Evolutionary conservation across 2,797 vertebrate species (phyloP).

Genomic region (Dryobates pubescens): DNA sequence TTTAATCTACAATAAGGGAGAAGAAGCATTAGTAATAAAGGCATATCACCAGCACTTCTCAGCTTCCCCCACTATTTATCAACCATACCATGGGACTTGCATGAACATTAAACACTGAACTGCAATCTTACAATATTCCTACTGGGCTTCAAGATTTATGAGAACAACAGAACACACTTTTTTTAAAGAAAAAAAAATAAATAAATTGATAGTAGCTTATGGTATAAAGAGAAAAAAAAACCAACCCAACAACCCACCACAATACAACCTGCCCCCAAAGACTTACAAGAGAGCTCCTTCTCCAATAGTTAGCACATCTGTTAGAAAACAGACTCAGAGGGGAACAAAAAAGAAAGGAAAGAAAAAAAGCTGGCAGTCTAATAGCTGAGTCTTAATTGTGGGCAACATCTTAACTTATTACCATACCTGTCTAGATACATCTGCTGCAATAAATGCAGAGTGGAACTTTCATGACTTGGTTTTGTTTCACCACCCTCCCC

Average conservation of each 20-base stretch:
- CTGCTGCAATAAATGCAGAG: constrained; percentile 35
- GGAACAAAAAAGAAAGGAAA: neutral
- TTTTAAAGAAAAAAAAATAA: neutral
- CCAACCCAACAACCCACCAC: neutral
- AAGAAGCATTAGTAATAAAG: constrained; percentile 48
- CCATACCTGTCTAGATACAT: constrained; percentile 31
- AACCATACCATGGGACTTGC: constrained; percentile 49
- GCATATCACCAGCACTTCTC: constrained; percentile 19
- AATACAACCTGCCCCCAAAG: constrained; percentile 49
- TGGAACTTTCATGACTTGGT: neutral
- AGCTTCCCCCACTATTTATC: constrained; percentile 55
- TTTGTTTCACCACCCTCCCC: no score
- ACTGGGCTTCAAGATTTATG: constrained; percentile 50
- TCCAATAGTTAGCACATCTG: constrained; percentile 32
- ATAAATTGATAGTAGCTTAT: constrained; percentile 18
- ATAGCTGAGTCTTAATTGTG: constrained; percentile 9
- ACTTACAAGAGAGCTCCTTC: constrained; percentile 16
- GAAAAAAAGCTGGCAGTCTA: neutral
- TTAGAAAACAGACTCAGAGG: neutral
- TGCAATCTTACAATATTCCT: constrained; percentile 63
- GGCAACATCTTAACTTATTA: constrained; percentile 39
- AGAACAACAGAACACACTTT: constrained; percentile 42
- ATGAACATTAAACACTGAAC: constrained; percentile 68
- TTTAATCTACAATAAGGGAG: constrained; percentile 52
- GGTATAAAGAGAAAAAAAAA: constrained; percentile 18